These are phyloP conservation scores for Hippasteria phrygiana DNA, from an alignment of 53 echinoderm and acorn worm genomes.

Conservation along the genomic window DNA sequence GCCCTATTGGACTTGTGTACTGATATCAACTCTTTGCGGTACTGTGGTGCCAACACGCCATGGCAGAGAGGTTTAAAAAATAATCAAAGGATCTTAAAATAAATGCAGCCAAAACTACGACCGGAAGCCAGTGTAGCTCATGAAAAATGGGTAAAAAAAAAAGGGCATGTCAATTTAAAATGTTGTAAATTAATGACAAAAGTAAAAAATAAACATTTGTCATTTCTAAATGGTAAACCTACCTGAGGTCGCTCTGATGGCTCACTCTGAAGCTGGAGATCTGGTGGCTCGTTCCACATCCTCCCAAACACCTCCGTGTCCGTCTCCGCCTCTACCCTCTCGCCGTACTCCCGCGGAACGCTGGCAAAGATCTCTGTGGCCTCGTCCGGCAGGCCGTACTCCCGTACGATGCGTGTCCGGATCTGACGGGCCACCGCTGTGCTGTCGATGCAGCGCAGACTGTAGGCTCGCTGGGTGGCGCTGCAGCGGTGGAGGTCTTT, in stretches of 20 bases:
- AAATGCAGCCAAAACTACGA: too few species aligned
- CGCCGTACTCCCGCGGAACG: slow-evolving; percentile 70
- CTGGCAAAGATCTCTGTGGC: slow-evolving; percentile 90
- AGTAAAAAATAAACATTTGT: too few species aligned
- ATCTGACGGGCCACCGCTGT: slow-evolving; percentile 79
- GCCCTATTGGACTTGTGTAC: too few species aligned
- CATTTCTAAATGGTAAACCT: too few species aligned
- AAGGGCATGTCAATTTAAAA: too few species aligned
- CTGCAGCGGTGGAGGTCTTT: slow-evolving; percentile 92
- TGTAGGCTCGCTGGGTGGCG: slow-evolving; percentile 84
- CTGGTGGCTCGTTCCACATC: slow-evolving; percentile 95
- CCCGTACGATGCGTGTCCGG: slow-evolving; percentile 89
- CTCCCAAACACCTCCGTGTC: slow-evolving; percentile 91
- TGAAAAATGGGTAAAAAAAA: too few species aligned
- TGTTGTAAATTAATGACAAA: too few species aligned
- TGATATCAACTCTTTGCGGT: too few species aligned
- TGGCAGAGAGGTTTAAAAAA: too few species aligned
- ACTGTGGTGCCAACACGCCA: too few species aligned
- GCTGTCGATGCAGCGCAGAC: slow-evolving; percentile 85
- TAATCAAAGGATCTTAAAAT: too few species aligned
- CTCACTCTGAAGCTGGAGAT: slow-evolving; percentile 83
- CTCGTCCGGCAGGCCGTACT: slow-evolving; percentile 97
- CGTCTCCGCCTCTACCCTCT: slow-evolving; percentile 63
- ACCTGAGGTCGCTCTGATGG: slow-evolving; percentile 82
- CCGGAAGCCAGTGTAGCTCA: too few species aligned